phyloP scores from a whole-genome alignment of 2,888 invertebrate species.

The Acrocyrtus sp. region DNA sequence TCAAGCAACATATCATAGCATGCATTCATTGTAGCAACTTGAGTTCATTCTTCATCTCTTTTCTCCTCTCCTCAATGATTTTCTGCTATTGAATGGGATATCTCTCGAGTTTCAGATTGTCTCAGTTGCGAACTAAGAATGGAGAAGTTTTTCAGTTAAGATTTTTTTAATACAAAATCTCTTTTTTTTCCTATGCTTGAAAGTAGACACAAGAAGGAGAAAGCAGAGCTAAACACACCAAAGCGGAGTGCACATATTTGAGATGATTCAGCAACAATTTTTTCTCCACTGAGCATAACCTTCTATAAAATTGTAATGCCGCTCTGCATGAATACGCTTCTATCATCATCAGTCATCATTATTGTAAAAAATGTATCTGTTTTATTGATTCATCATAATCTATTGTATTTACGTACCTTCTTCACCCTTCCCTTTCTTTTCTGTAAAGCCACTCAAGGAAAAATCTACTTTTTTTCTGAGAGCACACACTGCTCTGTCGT shows the following conservation, averaged over 20 bases:
- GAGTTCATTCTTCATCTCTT: conserved; percentile 21
- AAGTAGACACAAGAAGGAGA: neutral
- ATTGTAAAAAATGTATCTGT: no score
- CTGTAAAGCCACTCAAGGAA: no score
- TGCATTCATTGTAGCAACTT: conserved; percentile 38
- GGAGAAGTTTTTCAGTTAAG: no score
- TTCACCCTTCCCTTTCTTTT: no score
- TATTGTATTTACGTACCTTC: no score
- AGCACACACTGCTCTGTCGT: no score
- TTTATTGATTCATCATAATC: no score
- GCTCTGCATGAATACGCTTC: conserved; percentile 44
- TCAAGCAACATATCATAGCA: conserved; percentile 45
- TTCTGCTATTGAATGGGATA: conserved; percentile 28
- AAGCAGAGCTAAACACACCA: conserved; percentile 8
- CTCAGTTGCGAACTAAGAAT: no score
- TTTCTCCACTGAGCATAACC: conserved; percentile 31
- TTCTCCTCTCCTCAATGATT: conserved; percentile 20
- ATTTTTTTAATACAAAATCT: no score
- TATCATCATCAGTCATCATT: conserved; percentile 19
- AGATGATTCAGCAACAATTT: conserved; percentile 44
- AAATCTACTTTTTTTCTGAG: no score
- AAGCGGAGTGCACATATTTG: no score
- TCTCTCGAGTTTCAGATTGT: conserved; percentile 39
- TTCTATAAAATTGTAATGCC: conserved; percentile 6
- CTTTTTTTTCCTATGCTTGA: no score